These are phyloP conservation scores for Chrysotoxum bicinctum DNA, from an alignment of 2,888 invertebrate species.

Conservation along the genomic window DNA sequence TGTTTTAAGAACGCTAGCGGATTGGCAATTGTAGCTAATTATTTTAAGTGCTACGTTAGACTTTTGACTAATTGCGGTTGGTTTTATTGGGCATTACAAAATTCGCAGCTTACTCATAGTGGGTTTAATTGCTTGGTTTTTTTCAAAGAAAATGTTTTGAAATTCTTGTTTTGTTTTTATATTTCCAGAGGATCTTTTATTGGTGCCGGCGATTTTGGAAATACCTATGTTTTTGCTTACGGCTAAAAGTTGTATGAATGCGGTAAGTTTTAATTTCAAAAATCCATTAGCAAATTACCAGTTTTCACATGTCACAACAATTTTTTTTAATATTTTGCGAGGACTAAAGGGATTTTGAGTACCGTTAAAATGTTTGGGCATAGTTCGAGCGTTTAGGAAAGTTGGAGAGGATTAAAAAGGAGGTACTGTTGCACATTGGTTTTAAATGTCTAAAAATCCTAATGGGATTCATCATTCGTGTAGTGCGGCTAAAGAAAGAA, in stretches of 20 bases:
- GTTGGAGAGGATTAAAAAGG: no score
- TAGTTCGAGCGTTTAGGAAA: no score
- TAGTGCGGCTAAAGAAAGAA: no score
- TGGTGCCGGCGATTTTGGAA: constrained; percentile 72
- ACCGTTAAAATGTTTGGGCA: no score
- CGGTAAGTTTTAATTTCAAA: constrained; percentile 58
- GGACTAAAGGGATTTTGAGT: no score
- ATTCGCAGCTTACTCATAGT: constrained; percentile 16
- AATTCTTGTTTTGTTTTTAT: background rate
- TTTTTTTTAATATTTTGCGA: no score
- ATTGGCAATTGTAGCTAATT: constrained; percentile 36
- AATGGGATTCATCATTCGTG: no score
- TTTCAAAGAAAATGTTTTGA: background rate
- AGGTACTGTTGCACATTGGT: no score
- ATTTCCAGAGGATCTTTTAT: constrained; percentile 70
- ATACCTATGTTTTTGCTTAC: constrained; percentile 65
- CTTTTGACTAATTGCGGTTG: constrained; percentile 45
- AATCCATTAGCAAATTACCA: no score
- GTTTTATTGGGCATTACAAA: constrained; percentile 47
- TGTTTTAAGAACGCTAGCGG: constrained; percentile 39
- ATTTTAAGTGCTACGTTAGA: constrained; percentile 33
- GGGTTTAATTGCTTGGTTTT: background rate
- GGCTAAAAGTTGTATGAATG: constrained; percentile 74
- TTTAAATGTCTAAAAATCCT: no score
- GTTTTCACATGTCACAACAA: no score